phyloP scores from a whole-genome alignment of 2,797 vertebrate genomes.

The Saguinus oedipus region DNA sequence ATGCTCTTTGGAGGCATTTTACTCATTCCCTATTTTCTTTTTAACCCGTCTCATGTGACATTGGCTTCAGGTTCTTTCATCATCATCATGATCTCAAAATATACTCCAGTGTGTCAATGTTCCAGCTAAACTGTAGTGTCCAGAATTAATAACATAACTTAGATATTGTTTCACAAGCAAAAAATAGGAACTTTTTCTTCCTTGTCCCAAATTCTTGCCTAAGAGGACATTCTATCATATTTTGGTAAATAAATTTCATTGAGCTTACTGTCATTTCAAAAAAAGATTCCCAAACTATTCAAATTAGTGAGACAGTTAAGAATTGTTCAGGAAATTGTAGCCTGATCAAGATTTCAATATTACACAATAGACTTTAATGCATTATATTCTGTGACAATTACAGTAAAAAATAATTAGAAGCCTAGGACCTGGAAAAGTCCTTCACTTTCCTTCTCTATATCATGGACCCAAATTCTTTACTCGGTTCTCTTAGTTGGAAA shows the following conservation, averaged over 20 bases:
- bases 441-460: background rate
- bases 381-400: background rate
- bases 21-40: background rate
- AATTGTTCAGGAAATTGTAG: background rate
- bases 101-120: background rate
- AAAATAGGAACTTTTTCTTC: background rate
- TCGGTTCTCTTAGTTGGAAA: background rate
- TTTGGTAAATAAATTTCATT: background rate
- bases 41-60: background rate
- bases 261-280: background rate
- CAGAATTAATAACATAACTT: background rate
- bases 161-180: conserved; percentile 29
- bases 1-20: background rate
- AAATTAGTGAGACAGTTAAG: conserved; percentile 5
- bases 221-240: conserved; percentile 4
- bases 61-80: background rate
- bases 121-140: background rate
- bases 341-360: background rate
- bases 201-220: background rate
- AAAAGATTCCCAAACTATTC: conserved; percentile 21
- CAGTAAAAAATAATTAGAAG: background rate
- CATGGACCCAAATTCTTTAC: background rate
- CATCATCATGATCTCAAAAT: background rate
- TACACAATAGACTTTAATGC: background rate
- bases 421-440: background rate